Base-by-base conservation (phyloP, 1,140 invertebrate genomes). In the Euglossa dilemma region DNA sequence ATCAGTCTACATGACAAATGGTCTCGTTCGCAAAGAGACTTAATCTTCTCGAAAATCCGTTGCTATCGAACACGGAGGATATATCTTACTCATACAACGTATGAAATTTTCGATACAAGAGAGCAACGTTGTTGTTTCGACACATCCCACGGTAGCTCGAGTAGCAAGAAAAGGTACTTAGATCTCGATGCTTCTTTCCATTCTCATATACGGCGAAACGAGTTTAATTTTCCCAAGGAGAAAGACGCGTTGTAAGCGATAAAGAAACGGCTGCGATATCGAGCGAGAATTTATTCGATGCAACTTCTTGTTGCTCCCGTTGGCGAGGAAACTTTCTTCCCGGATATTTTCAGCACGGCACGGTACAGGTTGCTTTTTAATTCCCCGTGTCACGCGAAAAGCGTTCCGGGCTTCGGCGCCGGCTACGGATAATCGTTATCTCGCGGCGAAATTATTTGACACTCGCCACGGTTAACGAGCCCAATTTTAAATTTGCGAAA, bases 401-500 rank as follows among this genome's bases (percentile, higher is more conserved):
- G n/a, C 8, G 28, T 47, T 75, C n/a, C 50, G 43, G 43, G 36
- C 14, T 50, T 28, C 20, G 43, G 18, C 50, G 25, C 52, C 50
- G 12, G 63, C 23, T 6, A 36, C 56, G 47, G 80, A 75, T 75
- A 76, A 82, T 82, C 52, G 59, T 82, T 76, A 82, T 82, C 63
- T 64, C 45, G 52, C 12, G 20, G 36, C 23, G 72, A n/a, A 82
- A 82, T 82, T 82, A 64, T 82, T 76, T 74, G 80, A 82, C 80
- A 76, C 72, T 25, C 72, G 72, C 43, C 72, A 20, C 25, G 50
- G 45, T 67, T 82, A 82, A 76, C 61, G 52, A 76, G 61, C 63
- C 9, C 45, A 20, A 82, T 82, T 82, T 82, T 76, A 69, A 76
- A 83, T 83, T 83, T 74, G 71, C 63, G 66, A 78, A 36, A 59